Base-by-base conservation (phyloP, 2,888 invertebrate genomes). In the Eilema caniola region DNA sequence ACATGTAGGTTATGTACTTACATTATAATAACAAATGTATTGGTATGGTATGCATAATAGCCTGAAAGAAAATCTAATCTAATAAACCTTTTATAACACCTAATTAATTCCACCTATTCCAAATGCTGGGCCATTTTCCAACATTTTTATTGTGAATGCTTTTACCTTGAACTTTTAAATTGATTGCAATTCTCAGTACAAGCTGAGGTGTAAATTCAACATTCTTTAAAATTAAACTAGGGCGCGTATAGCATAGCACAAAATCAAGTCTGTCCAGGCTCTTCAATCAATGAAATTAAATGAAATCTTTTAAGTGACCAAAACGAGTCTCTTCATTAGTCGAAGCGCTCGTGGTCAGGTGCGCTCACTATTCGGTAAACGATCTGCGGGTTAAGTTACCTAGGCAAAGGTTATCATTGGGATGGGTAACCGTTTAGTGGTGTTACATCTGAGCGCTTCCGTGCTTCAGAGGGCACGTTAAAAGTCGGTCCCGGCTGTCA, bases 141-240 rank as follows among this genome's bases (percentile, higher is more conserved):
- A 68, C 25, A 67, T 70, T 77, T 77, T 82, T 77, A 71, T 72
- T 75, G 74, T 76, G 69, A 84, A 77, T 77, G 67, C 73, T 53
- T 64, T 80, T 65, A 74, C 86, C 86, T 86, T 86, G 86, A 86
- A 81, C 85, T 81, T 77, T 73, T 11, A 33, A 73, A 86, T 85
- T 81, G 86, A 86, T 86, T 86, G 82, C 77, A 79, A 76, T 81
- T 85, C 83, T 70, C 66, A 67, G 76, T 80, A 83, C 31, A 66
- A 72, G 60, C 28, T 78, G 75, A 77, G 62, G 76, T 68, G 76
- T 61, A 79, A 75, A 78, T 80, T 75, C 67, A 62, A 74, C 66
- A 70, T 76, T 79, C 71, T 72, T 78, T 80, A 20, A 20, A 47
- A 47, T 76, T 37, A 73, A 75, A 57, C 33, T 68, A 76, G 33